Evolutionary conservation across 2,797 vertebrate genomes (phyloP).

Genomic region (Centroberyx gerrardi): DNA sequence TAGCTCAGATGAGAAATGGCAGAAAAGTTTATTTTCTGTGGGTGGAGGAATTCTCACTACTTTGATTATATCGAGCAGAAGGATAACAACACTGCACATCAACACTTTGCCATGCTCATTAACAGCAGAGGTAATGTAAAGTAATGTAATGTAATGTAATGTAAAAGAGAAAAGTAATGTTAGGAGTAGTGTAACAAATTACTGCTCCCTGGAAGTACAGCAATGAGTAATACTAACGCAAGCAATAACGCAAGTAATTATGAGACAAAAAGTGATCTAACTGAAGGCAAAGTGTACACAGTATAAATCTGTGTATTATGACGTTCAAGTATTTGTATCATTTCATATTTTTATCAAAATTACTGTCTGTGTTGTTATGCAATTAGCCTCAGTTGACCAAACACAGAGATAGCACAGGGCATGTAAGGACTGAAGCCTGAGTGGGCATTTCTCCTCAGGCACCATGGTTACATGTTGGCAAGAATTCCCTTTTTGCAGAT

Average conservation of each 20-base stretch:
- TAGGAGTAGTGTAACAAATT: no score
- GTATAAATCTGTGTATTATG: conserved; percentile 62
- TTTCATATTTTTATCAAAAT: conserved; percentile 62
- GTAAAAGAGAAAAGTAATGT: no score
- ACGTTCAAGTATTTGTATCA: conserved; percentile 48
- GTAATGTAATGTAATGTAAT: no score
- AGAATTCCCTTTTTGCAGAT: conserved; percentile 66
- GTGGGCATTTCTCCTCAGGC: conserved; percentile 78
- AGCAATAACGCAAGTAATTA: not conserved
- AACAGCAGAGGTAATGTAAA: no score
- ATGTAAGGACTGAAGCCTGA: conserved; percentile 65
- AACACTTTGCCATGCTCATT: no score
- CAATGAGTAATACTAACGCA: no score
- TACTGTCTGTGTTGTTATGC: conserved; percentile 67
- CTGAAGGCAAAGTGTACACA: conserved; percentile 20
- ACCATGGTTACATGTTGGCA: conserved; percentile 63
- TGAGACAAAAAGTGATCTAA: conserved; percentile 24
- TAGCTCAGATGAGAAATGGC: no score
- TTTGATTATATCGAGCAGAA: no score
- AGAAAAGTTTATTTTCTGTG: no score
- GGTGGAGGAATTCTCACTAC: no score
- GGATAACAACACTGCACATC: no score
- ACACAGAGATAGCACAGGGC: conserved; percentile 58
- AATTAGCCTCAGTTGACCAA: conserved; percentile 73
- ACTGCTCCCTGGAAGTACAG: no score